Percentiles rank a stretch among this genome's conserved stretches.
Conservation (phyloP, 2,113 vertebrate genomes). For the Cisticola juncidis region DNA sequence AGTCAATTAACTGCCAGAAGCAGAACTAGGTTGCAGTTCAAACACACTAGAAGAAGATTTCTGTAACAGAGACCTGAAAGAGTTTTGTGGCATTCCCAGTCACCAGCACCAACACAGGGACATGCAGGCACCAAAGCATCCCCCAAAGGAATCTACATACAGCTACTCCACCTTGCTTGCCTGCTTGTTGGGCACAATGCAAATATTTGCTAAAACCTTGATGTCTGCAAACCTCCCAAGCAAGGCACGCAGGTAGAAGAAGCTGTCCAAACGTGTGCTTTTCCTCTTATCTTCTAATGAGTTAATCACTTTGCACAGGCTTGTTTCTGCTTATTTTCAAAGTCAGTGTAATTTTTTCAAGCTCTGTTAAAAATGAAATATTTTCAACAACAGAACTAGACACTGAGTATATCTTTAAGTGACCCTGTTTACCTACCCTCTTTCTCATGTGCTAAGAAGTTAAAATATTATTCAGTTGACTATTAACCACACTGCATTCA, state of each 20-base stretch:
- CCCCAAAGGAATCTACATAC: neutral
- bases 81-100: neutral
- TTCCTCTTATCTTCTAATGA: neutral
- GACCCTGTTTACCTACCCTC: neutral
- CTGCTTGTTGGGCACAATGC: neutral
- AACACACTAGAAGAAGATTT: neutral
- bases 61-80: neutral
- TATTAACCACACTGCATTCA: neutral
- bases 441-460: neutral
- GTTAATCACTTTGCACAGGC: neutral
- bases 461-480: neutral
- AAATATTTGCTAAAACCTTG: neutral
- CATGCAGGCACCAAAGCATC: neutral
- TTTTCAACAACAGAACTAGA: neutral
- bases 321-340: neutral
- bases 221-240: neutral
- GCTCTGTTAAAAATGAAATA: neutral
- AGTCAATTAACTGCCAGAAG: neutral
- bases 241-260: neutral
- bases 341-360: neutral
- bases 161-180: fast-evolving
- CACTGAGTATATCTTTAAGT: neutral
- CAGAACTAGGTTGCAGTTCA: neutral
- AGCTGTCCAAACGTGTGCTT: neutral
- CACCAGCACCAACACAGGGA: neutral